Base-by-base conservation (phyloP, 2,113 vertebrate genomes). In the Amazona vittata region DNA sequence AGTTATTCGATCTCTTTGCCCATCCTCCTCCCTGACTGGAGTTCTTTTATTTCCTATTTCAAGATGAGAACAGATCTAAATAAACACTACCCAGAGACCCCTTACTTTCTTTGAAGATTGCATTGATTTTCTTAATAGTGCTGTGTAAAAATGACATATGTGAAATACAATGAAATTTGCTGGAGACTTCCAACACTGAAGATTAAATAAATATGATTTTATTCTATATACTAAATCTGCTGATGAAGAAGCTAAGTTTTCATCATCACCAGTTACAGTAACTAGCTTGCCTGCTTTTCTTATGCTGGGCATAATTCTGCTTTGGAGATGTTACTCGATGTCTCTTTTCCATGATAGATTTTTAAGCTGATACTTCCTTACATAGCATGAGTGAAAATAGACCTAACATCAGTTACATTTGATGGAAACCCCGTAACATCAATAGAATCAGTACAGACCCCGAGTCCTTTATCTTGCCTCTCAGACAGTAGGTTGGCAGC, bases 121-220 rank as follows among this genome's bases (percentile, higher is more conserved):
- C 41, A 85, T 59, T 39, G 18, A 83, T 87, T 86, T 91, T 88
- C 74, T 85, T 39, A 82, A 55, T 41, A 84, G 70, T 8, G 31
- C 18, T 63, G 41, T 83, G 63, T 91, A 86, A 94, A 96, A 91
- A 80, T 85, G 80, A 84, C 83, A 19, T 83, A 74, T 39, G 31
- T 77, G 89, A 94, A 83, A 85, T 14, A 83, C 75, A 77, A 50
- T 50, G 13, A 94, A 89, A 96, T 83, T 91, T 91, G 57, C 49
- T 83, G 91, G 57, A 92, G 43, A 33, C 21, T 89, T 84, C 80
- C 57, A 89, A 43, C 9, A 8, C 33, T 83, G 89, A 85, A 86
- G 70, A 94, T 89, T 79, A 93, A 96, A 46, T 93, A 96, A 91
- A 94, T 83, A 76, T 24, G 53, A 77, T 86, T 94, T 93, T 79